A percentile compares a stretch with the other conserved stretches of the same genome.
Conservation (phyloP, 1,140 invertebrate genomes). For the Hylyphantes graminicola region DNA sequence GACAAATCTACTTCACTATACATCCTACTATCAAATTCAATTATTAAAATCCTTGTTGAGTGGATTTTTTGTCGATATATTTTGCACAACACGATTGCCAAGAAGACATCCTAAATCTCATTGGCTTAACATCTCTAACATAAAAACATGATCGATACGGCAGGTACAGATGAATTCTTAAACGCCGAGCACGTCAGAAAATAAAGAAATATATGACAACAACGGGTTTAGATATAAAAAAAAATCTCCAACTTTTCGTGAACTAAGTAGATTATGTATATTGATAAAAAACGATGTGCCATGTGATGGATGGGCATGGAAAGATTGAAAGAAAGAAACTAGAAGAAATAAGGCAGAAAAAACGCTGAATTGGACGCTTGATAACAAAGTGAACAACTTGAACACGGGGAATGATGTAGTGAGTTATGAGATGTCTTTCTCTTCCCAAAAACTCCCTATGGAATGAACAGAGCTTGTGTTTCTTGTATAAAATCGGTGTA, state of each 20-base stretch:
- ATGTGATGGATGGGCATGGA: conserved; percentile 41
- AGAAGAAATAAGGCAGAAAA: background rate
- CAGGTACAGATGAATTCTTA: conserved; percentile 59
- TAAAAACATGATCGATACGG: conserved; percentile 45
- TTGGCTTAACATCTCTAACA: conserved; percentile 38
- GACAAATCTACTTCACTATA: too few species aligned
- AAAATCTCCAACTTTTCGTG: conserved; percentile 19
- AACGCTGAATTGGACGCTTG: conserved; percentile 30
- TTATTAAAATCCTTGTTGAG: too few species aligned
- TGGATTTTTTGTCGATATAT: too few species aligned
- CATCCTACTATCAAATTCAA: too few species aligned
- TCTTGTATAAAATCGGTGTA: conserved; percentile 2
- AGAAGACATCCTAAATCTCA: conserved; percentile 44
- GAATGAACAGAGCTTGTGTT: conserved; percentile 20
- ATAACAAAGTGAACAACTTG: conserved; percentile 59
- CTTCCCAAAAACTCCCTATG: background rate
- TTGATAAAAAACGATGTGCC: conserved; percentile 52
- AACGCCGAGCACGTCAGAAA: conserved; percentile 56
- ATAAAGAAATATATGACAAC: conserved; percentile 60
- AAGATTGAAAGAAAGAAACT: conserved; percentile 39
- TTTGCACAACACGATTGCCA: too few species aligned
- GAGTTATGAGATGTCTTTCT: conserved; percentile 54
- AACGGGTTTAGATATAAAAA: conserved; percentile 17
- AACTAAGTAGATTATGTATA: conserved; percentile 59
- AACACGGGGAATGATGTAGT: conserved; percentile 50